Base-by-base conservation (phyloP, 35 echinoderm and acorn worm genomes). In the Amphiura filiformis region DNA sequence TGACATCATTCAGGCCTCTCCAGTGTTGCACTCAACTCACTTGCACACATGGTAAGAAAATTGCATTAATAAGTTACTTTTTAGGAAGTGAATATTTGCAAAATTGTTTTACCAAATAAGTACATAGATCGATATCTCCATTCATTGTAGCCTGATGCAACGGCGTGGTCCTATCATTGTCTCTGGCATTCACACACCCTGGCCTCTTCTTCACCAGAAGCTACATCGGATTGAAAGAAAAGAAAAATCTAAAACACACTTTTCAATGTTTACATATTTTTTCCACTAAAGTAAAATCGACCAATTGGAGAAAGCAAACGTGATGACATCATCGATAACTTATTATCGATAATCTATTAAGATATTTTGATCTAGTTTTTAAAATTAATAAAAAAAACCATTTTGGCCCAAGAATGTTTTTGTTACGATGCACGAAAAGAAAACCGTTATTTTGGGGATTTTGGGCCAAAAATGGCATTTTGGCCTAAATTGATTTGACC, bases 151-250 rank as follows among this genome's bases (percentile, higher is more conserved):
- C 86, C 44, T 80, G 76, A 35, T 80, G 76, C 12, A 88, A 52
- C 0, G 86, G 86, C 0, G 86, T 81, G 11, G 33, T 79, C 33
- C n/a, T 14, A 61, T 88, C 78, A 15, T 81, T 88, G 35, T 88
- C 77, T 35, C 39, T 28, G 23, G 42, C 77, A 42, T 88, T 88
- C 7, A 81, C 78, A 70, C 61, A 30, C 17, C 61, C 61, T 70
- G 61, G 61, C 61, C 11, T 18, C 26, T 70, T 11, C 15, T 70
- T n/a, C 61, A 70, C 1, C 2, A 70, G 28, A 11, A 70, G 61
- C 61, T 70, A 23, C 44, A 52, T n/a, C n/a, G n/a, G n/a, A n/a
- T n/a, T 11, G 44, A 52, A 52, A 11, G 44, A 52, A 52, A 11
- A 52, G 7, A 11, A 11, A 52, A 52, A 52, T 11, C 7, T 7